Evolutionary conservation across 1,140 invertebrate species (phyloP).

Genomic region (Teleopsis dalmanni): DNA sequence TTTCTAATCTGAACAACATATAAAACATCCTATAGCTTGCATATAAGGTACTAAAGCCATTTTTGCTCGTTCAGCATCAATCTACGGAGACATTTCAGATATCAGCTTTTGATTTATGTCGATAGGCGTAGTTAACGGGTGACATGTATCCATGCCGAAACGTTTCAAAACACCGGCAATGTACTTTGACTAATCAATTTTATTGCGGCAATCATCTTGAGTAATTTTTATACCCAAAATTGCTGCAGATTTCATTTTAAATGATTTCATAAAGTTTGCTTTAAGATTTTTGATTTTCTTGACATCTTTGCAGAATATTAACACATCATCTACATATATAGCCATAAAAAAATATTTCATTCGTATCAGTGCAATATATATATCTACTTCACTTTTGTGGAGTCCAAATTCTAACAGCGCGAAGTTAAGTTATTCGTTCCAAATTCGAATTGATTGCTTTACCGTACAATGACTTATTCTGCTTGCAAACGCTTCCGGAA

Average conservation of each 20-base stretch:
- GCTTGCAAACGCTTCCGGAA: constrained; percentile 14
- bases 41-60: constrained; percentile 19
- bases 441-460: constrained; percentile 24
- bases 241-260: constrained; percentile 23
- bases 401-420: constrained; percentile 2
- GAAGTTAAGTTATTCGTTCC: constrained; percentile 28
- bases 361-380: neutral
- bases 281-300: constrained; percentile 16
- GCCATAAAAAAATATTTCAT: constrained; percentile 6
- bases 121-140: constrained; percentile 21
- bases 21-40: constrained; percentile 15
- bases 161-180: constrained; percentile 6
- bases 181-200: constrained; percentile 23
- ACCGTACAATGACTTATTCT: constrained; percentile 24
- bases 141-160: too few relatives aligned
- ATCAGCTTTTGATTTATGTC: constrained; percentile 3
- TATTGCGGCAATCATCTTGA: constrained; percentile 10
- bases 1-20: neutral
- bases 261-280: constrained; percentile 16
- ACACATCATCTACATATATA: constrained; percentile 16
- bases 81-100: constrained; percentile 13
- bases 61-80: constrained; percentile 9
- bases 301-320: constrained; percentile 24
- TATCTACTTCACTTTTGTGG: constrained; percentile 24
- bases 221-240: constrained; percentile 3